Evolutionary conservation across 2,797 vertebrate species (phyloP).

Genomic region (Bucorvus abyssinicus): DNA sequence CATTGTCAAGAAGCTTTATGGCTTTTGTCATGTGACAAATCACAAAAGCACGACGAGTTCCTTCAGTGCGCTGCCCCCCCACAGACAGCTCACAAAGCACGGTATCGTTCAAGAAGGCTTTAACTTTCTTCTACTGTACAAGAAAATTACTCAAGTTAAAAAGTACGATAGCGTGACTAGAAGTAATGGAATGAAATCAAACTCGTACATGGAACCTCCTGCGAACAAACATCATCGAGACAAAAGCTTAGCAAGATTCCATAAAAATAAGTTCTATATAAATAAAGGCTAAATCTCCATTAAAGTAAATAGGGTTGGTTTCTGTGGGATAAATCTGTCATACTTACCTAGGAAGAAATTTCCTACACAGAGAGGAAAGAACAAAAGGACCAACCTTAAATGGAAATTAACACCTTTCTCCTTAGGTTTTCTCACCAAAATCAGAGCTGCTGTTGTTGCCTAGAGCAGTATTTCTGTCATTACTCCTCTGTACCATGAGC

Average conservation of each 20-base stretch:
- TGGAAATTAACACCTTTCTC: background rate
- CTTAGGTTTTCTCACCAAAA: background rate
- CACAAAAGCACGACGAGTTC: background rate
- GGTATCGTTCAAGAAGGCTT: background rate
- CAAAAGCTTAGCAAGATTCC: background rate
- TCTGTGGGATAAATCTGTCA: background rate
- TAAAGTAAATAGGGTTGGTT: background rate
- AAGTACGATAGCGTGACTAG: background rate
- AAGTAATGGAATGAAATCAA: background rate
- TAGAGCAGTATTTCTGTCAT: background rate
- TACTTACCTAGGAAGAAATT: background rate
- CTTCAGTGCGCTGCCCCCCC: background rate
- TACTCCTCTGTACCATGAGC: background rate
- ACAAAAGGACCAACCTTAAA: background rate
- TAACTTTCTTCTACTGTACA: background rate
- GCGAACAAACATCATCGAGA: background rate
- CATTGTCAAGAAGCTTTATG: background rate
- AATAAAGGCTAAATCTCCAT: background rate
- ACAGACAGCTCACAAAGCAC: background rate
- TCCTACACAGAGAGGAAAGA: background rate
- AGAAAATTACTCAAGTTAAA: background rate
- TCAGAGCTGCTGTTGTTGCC: background rate
- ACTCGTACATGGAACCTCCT: background rate
- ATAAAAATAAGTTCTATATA: background rate
- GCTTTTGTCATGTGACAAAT: background rate